Percentiles rank a stretch among this genome's conserved stretches.
These are phyloP conservation scores for Chrysopilus asiliformis DNA, from an alignment of 2,888 invertebrate genomes.

Conservation along the genomic window DNA sequence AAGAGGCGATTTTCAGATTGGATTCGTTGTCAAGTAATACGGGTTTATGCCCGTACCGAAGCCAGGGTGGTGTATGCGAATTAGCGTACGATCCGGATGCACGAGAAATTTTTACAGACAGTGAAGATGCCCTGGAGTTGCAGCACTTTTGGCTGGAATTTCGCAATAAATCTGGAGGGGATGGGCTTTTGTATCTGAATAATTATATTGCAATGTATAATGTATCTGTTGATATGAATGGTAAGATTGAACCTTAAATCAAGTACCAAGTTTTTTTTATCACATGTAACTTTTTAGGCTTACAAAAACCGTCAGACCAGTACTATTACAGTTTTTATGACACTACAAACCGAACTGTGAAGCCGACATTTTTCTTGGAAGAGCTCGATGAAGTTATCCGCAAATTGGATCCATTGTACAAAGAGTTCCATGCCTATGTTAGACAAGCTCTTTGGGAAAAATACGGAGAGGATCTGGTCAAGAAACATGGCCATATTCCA, in stretches of 20 bases:
- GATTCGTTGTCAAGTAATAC: neutral
- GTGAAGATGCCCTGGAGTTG: slow-evolving; percentile 24
- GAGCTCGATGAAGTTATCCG: too few species aligned
- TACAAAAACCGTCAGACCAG: too few species aligned
- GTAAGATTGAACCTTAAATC: too few species aligned
- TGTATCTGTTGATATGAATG: too few species aligned
- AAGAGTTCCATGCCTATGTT: slow-evolving; percentile 66
- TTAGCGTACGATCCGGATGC: slow-evolving; percentile 29
- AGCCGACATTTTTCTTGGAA: too few species aligned
- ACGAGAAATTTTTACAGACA: slow-evolving; percentile 25
- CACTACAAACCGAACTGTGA: too few species aligned
- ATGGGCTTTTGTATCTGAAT: too few species aligned
- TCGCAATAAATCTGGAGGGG: too few species aligned
- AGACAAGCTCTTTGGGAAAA: slow-evolving; percentile 49
- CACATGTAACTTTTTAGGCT: too few species aligned
- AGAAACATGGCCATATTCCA: slow-evolving; percentile 53
- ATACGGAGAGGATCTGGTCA: slow-evolving; percentile 51
- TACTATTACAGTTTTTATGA: too few species aligned
- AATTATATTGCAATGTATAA: too few species aligned
- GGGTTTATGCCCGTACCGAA: neutral
- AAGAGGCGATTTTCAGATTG: neutral
- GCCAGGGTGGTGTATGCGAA: slow-evolving; percentile 14
- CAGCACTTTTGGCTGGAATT: slow-evolving; percentile 30
- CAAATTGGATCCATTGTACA: slow-evolving; percentile 60
- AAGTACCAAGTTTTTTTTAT: too few species aligned